A percentile compares a stretch with the other conserved stretches of the same genome.
These are phyloP conservation scores for Cherax quadricarinatus DNA, from an alignment of 1,140 invertebrate genomes.

Conservation along the genomic window DNA sequence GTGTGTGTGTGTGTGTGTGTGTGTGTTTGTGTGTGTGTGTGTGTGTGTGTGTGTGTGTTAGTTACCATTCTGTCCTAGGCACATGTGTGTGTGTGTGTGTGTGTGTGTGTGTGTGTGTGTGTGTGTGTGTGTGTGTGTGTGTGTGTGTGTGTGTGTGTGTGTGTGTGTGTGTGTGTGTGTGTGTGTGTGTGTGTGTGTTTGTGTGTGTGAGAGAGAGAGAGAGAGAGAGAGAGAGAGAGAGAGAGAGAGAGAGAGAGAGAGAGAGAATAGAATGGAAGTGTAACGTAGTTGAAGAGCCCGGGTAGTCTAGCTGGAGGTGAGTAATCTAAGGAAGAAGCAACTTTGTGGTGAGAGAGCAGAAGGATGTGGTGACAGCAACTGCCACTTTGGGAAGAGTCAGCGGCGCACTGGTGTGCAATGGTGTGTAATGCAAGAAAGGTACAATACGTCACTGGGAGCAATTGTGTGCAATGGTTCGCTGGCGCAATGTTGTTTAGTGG, in stretches of 20 bases:
- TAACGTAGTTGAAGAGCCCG: neutral
- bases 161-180: neutral
- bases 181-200: neutral
- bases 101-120: conserved; percentile 46
- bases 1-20: conserved; percentile 19
- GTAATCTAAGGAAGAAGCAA: neutral
- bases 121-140: conserved; percentile 19
- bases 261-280: too few relatives aligned
- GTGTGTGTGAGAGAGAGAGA: neutral
- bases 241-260: too few relatives aligned
- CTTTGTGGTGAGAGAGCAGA: conserved; percentile 12
- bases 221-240: neutral
- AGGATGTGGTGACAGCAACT: conserved; percentile 39
- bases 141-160: too few relatives aligned
- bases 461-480: too few relatives aligned
- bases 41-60: conserved; percentile 14
- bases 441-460: too few relatives aligned
- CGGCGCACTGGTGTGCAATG: neutral
- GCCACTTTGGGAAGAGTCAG: conserved; percentile 8
- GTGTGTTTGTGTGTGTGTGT: conserved; percentile 34
- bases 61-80: too few relatives aligned
- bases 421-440: too few relatives aligned
- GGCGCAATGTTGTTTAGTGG: too few relatives aligned
- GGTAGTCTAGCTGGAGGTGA: neutral
- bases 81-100: conserved; percentile 36